These are phyloP conservation scores for Nymphalis io DNA, from an alignment of 1,140 invertebrate species.

Conservation along the genomic window DNA sequence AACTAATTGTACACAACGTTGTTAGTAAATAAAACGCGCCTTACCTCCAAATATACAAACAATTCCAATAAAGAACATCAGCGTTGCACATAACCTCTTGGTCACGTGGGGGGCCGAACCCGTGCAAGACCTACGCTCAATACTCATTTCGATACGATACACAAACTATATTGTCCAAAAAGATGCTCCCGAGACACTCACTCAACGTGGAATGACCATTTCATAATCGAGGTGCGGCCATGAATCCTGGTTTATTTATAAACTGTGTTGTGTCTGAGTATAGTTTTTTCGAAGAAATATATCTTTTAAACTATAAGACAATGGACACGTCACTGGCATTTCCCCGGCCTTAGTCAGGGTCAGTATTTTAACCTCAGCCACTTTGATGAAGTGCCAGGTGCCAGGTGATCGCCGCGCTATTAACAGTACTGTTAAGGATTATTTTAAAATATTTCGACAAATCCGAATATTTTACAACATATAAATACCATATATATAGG, in stretches of 20 bases:
- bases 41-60: constrained; percentile 71
- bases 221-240: constrained; percentile 40
- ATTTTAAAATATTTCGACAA: neutral
- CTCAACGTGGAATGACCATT: constrained; percentile 28
- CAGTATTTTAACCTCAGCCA: constrained; percentile 18
- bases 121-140: constrained; percentile 52
- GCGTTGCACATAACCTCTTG: constrained; percentile 62
- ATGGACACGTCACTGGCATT: constrained; percentile 15
- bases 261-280: constrained; percentile 44
- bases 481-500: too few species aligned
- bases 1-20: neutral
- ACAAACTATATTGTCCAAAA: constrained; percentile 18
- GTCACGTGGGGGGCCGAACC: constrained; percentile 61
- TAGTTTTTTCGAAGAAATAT: constrained; percentile 24
- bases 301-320: constrained; percentile 12
- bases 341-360: constrained; percentile 33
- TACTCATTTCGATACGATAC: constrained; percentile 44
- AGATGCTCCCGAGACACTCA: constrained; percentile 8
- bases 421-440: neutral
- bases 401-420: neutral
- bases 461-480: too few species aligned
- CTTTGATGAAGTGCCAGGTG: constrained; percentile 25
- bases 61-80: constrained; percentile 65
- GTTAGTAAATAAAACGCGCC: constrained; percentile 27
- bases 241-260: constrained; percentile 60